Conservation (phyloP, 2,113 vertebrate species). For the Dromaius novaehollandiae region DNA sequence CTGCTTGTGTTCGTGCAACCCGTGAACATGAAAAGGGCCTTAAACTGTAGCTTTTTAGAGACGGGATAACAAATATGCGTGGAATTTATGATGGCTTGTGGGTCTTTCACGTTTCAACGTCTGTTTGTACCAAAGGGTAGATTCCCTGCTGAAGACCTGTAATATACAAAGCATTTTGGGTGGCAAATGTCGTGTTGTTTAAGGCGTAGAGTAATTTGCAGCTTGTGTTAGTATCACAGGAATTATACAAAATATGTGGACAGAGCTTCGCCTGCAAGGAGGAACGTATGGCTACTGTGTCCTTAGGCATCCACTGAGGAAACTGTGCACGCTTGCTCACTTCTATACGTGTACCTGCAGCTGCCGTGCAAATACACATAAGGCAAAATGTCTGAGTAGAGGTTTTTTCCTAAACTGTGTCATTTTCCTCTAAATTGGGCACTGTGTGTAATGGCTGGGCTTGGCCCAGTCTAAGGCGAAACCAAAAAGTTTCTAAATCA, state of each 20-base stretch:
- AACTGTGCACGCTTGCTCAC: too few relatives aligned
- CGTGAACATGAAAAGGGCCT: background rate
- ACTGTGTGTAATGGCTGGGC: constrained; percentile 40
- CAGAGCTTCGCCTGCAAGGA: accelerated
- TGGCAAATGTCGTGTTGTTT: background rate
- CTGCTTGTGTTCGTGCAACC: background rate
- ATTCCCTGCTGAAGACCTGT: background rate
- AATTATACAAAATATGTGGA: background rate
- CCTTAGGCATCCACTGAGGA: background rate
- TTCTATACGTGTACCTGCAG: too few relatives aligned
- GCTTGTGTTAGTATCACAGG: background rate
- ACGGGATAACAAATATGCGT: background rate
- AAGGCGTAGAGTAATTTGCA: background rate
- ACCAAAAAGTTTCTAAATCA: constrained; percentile 24
- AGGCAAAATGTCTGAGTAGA: background rate
- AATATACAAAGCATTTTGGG: background rate
- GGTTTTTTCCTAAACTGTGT: background rate
- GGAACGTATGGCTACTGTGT: background rate
- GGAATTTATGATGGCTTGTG: accelerated
- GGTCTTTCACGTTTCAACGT: background rate
- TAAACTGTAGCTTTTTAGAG: background rate
- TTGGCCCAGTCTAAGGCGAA: constrained; percentile 36
- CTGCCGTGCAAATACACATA: too few relatives aligned
- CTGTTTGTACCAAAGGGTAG: background rate
- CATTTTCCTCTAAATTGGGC: constrained; percentile 35